Conservation (phyloP, 2,797 vertebrate species). For the Clangula hyemalis region DNA sequence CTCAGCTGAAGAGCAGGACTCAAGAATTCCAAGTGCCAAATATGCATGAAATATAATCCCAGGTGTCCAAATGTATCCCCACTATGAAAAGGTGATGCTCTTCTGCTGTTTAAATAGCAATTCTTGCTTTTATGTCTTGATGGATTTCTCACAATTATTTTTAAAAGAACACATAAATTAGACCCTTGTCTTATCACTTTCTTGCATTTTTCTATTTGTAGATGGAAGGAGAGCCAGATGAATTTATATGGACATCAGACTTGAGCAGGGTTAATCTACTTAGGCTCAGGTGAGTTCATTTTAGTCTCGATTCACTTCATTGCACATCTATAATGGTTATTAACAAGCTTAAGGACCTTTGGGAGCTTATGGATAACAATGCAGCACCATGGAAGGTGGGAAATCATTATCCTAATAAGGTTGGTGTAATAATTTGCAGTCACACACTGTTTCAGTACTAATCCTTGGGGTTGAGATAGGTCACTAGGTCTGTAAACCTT, state of each 20-base stretch:
- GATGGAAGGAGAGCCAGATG: conserved; percentile 81
- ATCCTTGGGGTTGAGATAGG: conserved; percentile 87
- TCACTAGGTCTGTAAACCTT: conserved; percentile 82
- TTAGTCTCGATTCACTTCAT: conserved; percentile 93
- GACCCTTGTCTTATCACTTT: not conserved
- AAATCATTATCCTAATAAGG: conserved; percentile 97
- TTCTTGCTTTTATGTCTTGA: not conserved
- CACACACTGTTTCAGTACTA: conserved; percentile 86
- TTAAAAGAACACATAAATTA: not conserved
- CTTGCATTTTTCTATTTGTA: conserved; percentile 60
- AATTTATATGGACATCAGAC: conserved; percentile 75
- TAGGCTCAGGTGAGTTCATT: conserved; percentile 99
- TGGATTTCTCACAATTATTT: conserved; percentile 21
- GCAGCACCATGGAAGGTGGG: conserved; percentile 80
- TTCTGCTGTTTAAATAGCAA: conserved; percentile 1
- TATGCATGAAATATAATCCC: not conserved
- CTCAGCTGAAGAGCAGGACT: not conserved
- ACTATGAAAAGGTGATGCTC: not conserved
- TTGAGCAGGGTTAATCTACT: conserved; percentile 91
- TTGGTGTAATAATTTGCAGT: conserved; percentile 88
- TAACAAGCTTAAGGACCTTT: conserved; percentile 97
- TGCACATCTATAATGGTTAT: conserved; percentile 99
- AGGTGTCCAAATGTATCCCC: not conserved
- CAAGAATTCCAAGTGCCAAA: not conserved
- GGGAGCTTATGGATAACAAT: conserved; percentile 93